These are phyloP conservation scores for Tipula confusa DNA, from an alignment of 2,888 invertebrate genomes.

Conservation along the genomic window DNA sequence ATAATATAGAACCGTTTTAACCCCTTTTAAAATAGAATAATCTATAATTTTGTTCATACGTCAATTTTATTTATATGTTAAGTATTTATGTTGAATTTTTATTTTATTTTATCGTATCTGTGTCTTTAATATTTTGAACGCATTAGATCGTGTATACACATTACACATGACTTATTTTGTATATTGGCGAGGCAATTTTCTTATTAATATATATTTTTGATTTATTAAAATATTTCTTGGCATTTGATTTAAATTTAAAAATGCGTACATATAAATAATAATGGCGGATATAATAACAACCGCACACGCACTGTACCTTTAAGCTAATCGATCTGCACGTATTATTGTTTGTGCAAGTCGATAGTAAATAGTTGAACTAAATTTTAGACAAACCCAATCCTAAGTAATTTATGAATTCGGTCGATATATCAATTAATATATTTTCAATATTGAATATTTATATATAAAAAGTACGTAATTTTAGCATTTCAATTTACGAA, in stretches of 20 bases:
- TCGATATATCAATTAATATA: too few species aligned
- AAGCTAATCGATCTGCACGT: too few species aligned
- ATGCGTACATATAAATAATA: neutral
- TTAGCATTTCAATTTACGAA: too few species aligned
- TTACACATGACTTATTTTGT: neutral
- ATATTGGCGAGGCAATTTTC: neutral
- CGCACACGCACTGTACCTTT: neutral
- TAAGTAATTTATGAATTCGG: too few species aligned
- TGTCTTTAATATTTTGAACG: neutral
- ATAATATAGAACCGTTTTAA: neutral
- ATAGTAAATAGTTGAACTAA: too few species aligned
- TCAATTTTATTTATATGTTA: neutral
- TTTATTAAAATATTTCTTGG: neutral
- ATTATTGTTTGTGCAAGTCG: too few species aligned
- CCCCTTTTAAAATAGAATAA: neutral
- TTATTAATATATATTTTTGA: neutral
- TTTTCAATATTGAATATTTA: too few species aligned
- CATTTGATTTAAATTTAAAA: neutral
- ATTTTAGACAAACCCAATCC: too few species aligned
- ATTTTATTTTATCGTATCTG: neutral
- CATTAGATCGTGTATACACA: neutral
- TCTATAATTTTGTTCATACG: neutral
- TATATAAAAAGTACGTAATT: too few species aligned
- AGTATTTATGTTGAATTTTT: slow-evolving; percentile 3
- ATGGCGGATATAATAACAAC: neutral